Conservation (phyloP, 2,113 vertebrate genomes). For the Phylloscopus trochiloides region DNA sequence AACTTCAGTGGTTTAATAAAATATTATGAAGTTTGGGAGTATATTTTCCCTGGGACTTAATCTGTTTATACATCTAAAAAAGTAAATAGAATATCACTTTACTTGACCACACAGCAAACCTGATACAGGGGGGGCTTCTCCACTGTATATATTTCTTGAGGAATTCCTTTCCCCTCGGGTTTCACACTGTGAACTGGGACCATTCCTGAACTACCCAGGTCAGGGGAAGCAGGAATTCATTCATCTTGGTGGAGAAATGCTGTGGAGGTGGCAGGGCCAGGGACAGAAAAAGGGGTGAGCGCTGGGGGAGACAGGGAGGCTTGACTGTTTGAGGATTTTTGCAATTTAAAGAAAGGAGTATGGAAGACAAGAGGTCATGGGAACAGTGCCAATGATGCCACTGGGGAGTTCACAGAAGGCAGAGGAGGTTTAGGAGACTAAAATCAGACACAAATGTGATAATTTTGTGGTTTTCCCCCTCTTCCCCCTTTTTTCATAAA, state of each 20-base stretch:
- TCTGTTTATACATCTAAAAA: conserved; percentile 52
- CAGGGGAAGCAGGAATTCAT: background rate
- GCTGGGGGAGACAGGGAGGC: rapidly evolving
- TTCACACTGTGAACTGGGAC: background rate
- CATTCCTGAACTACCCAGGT: background rate
- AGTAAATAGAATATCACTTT: conserved; percentile 65
- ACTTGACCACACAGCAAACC: conserved; percentile 60
- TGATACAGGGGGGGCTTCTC: background rate
- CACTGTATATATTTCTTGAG: background rate
- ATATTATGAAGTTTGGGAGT: conserved; percentile 46
- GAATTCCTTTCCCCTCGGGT: conserved; percentile 12
- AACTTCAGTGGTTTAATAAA: conserved; percentile 55
- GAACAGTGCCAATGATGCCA: rapidly evolving
- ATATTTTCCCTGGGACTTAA: conserved; percentile 58
- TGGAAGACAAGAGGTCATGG: background rate
- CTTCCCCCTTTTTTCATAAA: background rate
- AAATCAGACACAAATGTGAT: background rate
- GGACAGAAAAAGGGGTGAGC: rapidly evolving
- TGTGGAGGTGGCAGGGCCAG: background rate
- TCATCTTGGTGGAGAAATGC: rapidly evolving
- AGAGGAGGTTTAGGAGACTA: background rate
- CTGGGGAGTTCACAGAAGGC: background rate
- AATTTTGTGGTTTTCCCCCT: background rate
- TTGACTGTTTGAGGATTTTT: background rate
- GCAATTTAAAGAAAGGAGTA: background rate